Base-by-base conservation (phyloP, 2,797 vertebrate species). In the Agapornis canus region DNA sequence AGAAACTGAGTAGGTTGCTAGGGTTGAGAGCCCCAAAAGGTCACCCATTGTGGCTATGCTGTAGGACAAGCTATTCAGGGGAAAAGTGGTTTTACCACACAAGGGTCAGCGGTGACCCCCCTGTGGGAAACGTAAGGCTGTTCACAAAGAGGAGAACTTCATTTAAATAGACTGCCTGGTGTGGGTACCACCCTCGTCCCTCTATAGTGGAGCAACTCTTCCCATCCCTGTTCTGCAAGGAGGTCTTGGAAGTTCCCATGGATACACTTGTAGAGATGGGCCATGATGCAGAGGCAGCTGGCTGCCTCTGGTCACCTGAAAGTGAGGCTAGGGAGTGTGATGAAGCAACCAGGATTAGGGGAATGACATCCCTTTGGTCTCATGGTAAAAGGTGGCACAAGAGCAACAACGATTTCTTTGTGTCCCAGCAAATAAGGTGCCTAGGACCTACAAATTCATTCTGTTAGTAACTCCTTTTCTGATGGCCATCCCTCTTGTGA, bases 191-290 rank as follows among this genome's bases (percentile, higher is more conserved):
- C 13, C 22, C 54, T n/a, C 2, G 0, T 42, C 29, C 20, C 10
- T 51, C 35, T 23, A 1, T 0, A 0, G 14, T 22, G 12, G 20
- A 43, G 10, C 1, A 1, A 6, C 51, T 77, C 21, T 76, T 23
- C 29, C 10, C 5, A 10, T 12, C 23, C 54, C 23, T 32, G 25
- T 31, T 11, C 39, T n/a, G 10, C 32, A 17, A n/a, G 65, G 35
- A 76, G 45, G 9, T 64, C 77, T 83, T 59, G 54, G 37, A 69
- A 60, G 35, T 12, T 83, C 18, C 49, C 27, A 13, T 1, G 5
- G 17, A 29, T 65, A 37, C 25, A 12, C 22, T 43, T 11, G 14
- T 19, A 26, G 68, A 69, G 56, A 20, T 26, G n/a, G 37, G 37
- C 13, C 2, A 0, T 43, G 25, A 10, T 49, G 37, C 0, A 0